Evolutionary conservation across 2,113 vertebrate genomes (phyloP).

Genomic region (Rhinichthys klamathensis): DNA sequence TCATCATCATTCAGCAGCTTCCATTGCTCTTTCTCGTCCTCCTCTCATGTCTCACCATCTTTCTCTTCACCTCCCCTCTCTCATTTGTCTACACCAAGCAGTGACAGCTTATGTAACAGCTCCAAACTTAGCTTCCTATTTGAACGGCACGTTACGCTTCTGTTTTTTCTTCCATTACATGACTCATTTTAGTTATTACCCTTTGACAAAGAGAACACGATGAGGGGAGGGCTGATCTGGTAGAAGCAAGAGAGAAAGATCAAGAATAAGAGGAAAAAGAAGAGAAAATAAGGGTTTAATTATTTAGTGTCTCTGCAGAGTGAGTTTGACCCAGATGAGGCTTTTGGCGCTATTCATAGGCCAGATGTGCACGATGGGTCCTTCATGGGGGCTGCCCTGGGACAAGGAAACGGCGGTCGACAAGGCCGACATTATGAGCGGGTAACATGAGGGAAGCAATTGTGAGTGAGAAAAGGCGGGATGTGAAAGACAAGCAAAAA

Average conservation of each 20-base stretch:
- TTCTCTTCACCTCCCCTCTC: slow-evolving; percentile 50
- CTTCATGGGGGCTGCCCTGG: not conserved
- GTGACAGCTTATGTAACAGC: slow-evolving; percentile 75
- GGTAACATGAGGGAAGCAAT: slow-evolving; percentile 40
- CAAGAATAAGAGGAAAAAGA: slow-evolving; percentile 36
- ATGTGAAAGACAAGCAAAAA: slow-evolving; percentile 8
- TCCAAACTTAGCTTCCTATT: slow-evolving; percentile 73
- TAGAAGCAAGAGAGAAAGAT: slow-evolving; percentile 55
- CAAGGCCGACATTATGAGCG: slow-evolving; percentile 62
- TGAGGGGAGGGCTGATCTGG: slow-evolving; percentile 67
- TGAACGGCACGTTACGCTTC: slow-evolving; percentile 64
- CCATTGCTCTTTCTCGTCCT: slow-evolving; percentile 39
- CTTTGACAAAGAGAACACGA: slow-evolving; percentile 64
- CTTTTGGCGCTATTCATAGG: slow-evolving; percentile 61
- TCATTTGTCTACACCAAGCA: slow-evolving; percentile 69
- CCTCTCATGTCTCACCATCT: slow-evolving; percentile 49
- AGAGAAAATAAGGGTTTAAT: slow-evolving; percentile 46
- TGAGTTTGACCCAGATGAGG: slow-evolving; percentile 63
- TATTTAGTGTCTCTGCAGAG: slow-evolving; percentile 45
- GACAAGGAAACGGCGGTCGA: slow-evolving; percentile 44
- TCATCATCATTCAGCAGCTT: slow-evolving; percentile 44
- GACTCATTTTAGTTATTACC: slow-evolving; percentile 77
- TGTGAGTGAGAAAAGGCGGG: not conserved
- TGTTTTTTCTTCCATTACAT: slow-evolving; percentile 71
- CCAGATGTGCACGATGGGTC: slow-evolving; percentile 51